phyloP scores from a whole-genome alignment of 2,888 invertebrate species.

The Drosophila recens region DNA sequence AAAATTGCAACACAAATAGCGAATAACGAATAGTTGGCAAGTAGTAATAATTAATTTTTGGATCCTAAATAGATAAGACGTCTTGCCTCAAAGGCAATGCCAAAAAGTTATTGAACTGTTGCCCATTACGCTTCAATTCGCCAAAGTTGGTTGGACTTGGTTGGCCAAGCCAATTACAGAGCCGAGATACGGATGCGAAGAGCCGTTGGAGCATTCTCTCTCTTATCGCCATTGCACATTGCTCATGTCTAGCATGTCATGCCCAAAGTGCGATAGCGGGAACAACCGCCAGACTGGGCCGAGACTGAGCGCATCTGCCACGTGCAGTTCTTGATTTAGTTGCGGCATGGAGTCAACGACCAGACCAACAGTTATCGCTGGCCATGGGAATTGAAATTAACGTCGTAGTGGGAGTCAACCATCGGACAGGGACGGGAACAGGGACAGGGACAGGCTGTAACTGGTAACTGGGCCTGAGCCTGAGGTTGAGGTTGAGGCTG shows the following conservation, averaged over 20 bases:
- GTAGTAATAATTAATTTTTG: conserved; percentile 43
- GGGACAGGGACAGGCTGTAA: background rate
- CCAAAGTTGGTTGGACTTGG: conserved; percentile 58
- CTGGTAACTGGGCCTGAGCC: background rate
- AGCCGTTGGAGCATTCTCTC: conserved; percentile 24
- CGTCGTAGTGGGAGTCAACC: conserved; percentile 48
- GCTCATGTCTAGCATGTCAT: conserved; percentile 69
- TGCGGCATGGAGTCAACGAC: conserved; percentile 68
- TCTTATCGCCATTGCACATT: conserved; percentile 76
- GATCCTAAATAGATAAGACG: conserved; percentile 41
- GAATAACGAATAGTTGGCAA: conserved; percentile 27
- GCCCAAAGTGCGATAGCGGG: conserved; percentile 64
- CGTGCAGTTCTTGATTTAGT: conserved; percentile 77
- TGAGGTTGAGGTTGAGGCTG: background rate
- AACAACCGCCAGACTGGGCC: conserved; percentile 41
- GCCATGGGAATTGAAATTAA: conserved; percentile 73
- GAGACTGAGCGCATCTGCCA: conserved; percentile 69
- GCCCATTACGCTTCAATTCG: conserved; percentile 82
- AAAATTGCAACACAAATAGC: conserved; percentile 2
- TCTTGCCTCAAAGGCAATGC: conserved; percentile 60
- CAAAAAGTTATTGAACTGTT: conserved; percentile 83
- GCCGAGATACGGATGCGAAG: background rate
- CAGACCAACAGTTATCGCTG: conserved; percentile 49
- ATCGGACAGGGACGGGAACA: background rate
- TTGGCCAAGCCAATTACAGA: conserved; percentile 50